Evolutionary conservation across 2,113 vertebrate species (phyloP).

Genomic region (Xyliphius kryptos): DNA sequence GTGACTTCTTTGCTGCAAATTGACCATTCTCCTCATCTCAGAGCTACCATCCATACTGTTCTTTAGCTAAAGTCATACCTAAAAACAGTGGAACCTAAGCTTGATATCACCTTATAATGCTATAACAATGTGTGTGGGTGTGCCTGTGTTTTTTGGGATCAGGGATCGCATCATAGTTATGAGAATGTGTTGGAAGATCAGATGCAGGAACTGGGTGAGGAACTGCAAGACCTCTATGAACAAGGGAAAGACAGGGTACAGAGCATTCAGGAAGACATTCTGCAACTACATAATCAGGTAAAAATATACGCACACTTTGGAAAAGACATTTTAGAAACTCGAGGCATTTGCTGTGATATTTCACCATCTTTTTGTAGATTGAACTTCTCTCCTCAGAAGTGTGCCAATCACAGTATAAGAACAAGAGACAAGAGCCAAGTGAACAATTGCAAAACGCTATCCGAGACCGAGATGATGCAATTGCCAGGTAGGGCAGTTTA

Average conservation of each 20-base stretch:
- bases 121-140: no score
- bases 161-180: constrained; percentile 87
- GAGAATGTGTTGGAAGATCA: constrained; percentile 94
- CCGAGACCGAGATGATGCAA: constrained; percentile 89
- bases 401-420: constrained; percentile 79
- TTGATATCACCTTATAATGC: no score
- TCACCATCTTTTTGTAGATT: constrained; percentile 65
- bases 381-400: constrained; percentile 86
- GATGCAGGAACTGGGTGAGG: constrained; percentile 84
- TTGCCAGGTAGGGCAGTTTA: constrained; percentile 85
- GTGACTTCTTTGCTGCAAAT: no score
- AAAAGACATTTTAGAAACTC: no score
- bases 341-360: no score
- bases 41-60: no score
- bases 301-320: no score
- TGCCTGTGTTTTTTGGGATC: constrained; percentile 31
- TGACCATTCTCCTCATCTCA: no score
- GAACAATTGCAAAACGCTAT: constrained; percentile 91
- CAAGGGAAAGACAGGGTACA: constrained; percentile 79
- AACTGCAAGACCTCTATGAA: constrained; percentile 84
- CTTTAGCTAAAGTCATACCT: no score
- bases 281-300: constrained; percentile 91
- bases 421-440: constrained; percentile 72
- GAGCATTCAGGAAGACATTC: constrained; percentile 75
- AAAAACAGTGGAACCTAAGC: no score